These are phyloP conservation scores for Melipona beecheii DNA, from an alignment of 2,888 invertebrate genomes.

Conservation along the genomic window DNA sequence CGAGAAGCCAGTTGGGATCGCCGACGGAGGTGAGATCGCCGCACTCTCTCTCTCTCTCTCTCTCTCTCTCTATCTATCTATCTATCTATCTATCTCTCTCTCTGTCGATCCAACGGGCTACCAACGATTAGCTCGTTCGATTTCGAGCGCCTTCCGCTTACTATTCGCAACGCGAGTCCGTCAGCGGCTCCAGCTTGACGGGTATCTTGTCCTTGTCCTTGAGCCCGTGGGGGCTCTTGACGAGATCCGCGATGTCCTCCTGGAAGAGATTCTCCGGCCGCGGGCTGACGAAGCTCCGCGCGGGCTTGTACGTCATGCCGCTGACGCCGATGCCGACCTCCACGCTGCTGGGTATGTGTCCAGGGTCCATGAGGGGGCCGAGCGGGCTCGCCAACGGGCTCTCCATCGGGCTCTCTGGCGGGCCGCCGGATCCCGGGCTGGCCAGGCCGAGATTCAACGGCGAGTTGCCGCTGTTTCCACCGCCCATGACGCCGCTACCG, in stretches of 20 bases:
- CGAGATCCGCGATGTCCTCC: conserved; percentile 87
- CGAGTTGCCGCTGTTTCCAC: conserved; percentile 80
- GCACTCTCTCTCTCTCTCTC: too few relatives aligned
- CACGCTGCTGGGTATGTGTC: conserved; percentile 85
- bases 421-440: conserved; percentile 84
- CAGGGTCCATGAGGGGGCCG: conserved; percentile 88
- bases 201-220: conserved; percentile 85
- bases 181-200: conserved; percentile 90
- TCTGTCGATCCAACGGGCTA: conserved; percentile 17
- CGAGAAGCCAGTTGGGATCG: conserved; percentile 32
- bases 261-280: conserved; percentile 87
- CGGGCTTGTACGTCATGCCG: conserved; percentile 88
- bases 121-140: conserved; percentile 40
- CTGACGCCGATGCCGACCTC: conserved; percentile 87
- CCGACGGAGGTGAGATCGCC: conserved; percentile 10
- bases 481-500: conserved; percentile 79
- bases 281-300: conserved; percentile 87
- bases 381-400: conserved; percentile 87
- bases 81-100: too few relatives aligned
- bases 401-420: conserved; percentile 86
- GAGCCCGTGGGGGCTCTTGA: conserved; percentile 85
- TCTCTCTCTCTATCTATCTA: too few relatives aligned
- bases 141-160: conserved; percentile 60
- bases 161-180: conserved; percentile 88
- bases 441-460: conserved; percentile 85